Evolutionary conservation across 2,797 vertebrate genomes (phyloP).

Genomic region (Smutsia gigantea): DNA sequence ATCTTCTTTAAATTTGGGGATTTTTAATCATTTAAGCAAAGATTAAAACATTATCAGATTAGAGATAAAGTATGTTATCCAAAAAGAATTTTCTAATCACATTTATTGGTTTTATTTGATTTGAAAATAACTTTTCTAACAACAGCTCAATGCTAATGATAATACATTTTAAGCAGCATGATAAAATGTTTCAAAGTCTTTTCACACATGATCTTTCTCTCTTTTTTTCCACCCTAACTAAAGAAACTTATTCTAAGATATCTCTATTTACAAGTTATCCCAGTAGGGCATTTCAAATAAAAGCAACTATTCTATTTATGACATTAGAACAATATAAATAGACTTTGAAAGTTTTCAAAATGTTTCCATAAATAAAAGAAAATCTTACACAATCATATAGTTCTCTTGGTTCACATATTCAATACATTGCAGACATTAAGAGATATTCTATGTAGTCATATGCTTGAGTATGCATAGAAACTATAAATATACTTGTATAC

Average conservation of each 20-base stretch:
- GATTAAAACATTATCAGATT: neutral
- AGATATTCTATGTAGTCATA: neutral
- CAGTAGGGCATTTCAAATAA: constrained; percentile 32
- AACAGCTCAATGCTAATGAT: neutral
- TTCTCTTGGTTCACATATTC: neutral
- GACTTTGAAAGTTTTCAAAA: constrained; percentile 40
- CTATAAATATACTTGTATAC: neutral
- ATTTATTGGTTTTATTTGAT: constrained; percentile 24
- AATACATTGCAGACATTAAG: neutral
- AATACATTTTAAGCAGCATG: neutral
- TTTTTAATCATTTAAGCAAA: constrained; percentile 43
- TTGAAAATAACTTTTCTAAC: neutral
- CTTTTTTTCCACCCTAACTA: neutral
- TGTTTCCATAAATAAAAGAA: neutral
- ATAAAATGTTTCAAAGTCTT: neutral
- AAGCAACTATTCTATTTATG: neutral
- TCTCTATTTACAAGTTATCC: neutral
- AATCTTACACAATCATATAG: neutral
- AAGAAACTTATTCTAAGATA: neutral
- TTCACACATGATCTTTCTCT: neutral
- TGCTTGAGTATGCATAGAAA: neutral
- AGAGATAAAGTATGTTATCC: neutral
- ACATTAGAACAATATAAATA: neutral
- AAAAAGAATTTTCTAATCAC: neutral
- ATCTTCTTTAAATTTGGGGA: neutral